A percentile compares a stretch with the other conserved stretches of the same genome.
phyloP scores from a whole-genome alignment of 2,797 vertebrate genomes.

The Hippocampus kuda region DNA sequence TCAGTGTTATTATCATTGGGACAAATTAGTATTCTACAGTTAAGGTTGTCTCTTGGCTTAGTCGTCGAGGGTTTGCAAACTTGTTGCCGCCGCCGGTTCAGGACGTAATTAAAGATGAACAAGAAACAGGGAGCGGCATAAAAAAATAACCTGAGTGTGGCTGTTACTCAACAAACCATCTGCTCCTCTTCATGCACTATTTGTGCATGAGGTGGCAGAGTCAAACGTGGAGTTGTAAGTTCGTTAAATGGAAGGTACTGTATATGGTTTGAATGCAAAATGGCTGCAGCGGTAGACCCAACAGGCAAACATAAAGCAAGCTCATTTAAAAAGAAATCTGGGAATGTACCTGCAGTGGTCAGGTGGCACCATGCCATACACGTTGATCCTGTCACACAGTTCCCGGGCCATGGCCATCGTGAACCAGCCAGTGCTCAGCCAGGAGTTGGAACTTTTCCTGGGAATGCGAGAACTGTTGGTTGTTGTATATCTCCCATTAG shows the following conservation, averaged over 20 bases:
- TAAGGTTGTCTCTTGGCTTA: background rate
- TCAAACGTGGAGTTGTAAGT: background rate
- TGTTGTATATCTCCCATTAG: too few species aligned
- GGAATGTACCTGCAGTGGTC: constrained; percentile 84
- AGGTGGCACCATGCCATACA: constrained; percentile 92
- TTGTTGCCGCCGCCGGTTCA: constrained; percentile 1
- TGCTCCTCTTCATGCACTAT: constrained; percentile 8
- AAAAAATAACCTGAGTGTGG: background rate
- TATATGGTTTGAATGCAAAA: too few species aligned
- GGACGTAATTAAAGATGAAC: constrained; percentile 22
- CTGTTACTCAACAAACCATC: constrained; percentile 5
- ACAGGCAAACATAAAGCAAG: too few species aligned
- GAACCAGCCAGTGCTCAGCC: constrained; percentile 97
- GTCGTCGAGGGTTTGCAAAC: background rate
- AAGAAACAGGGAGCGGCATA: background rate
- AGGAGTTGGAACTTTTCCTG: constrained; percentile 90
- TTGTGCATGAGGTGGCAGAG: constrained; percentile 22
- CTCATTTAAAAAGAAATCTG: background rate
- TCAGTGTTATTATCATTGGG: too few species aligned
- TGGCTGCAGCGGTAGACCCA: too few species aligned
- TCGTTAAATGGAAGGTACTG: too few species aligned
- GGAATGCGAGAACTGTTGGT: constrained; percentile 3
- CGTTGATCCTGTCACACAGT: constrained; percentile 83
- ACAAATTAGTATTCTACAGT: too few species aligned
- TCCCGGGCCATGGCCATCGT: constrained; percentile 88